Conservation (phyloP, 2,888 invertebrate genomes). For the Drosophila anomalata region DNA sequence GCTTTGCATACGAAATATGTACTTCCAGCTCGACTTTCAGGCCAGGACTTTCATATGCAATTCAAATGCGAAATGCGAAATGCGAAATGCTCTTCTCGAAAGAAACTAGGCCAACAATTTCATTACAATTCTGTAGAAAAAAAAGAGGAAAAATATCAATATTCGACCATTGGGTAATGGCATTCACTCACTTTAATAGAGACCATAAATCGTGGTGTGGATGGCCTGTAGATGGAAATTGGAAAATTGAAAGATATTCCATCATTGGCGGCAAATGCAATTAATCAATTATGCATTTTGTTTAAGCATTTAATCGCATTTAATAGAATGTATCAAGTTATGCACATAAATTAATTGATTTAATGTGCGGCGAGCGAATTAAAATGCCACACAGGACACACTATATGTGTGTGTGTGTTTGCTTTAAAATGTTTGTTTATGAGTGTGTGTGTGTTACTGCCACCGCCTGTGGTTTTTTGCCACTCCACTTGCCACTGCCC, state of each 20-base stretch:
- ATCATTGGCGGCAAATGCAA: constrained; percentile 19
- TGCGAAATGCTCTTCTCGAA: background rate
- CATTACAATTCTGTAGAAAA: background rate
- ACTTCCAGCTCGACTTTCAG: constrained; percentile 18
- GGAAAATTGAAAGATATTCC: constrained; percentile 28
- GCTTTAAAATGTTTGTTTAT: background rate
- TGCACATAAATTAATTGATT: constrained; percentile 67
- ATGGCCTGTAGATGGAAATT: background rate
- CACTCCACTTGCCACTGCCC: constrained; percentile 8
- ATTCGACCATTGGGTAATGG: background rate
- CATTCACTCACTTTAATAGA: constrained; percentile 36
- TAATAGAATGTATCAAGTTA: constrained; percentile 46
- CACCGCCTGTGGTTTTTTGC: constrained; percentile 39
- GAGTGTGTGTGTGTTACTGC: constrained; percentile 9
- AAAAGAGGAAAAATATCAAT: constrained; percentile 23
- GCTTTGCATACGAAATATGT: constrained; percentile 2
- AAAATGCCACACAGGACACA: constrained; percentile 42
- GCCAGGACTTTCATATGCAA: constrained; percentile 27
- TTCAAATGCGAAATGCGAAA: constrained; percentile 21
- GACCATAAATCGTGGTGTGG: constrained; percentile 25
- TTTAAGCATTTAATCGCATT: constrained; percentile 52
- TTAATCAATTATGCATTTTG: constrained; percentile 59
- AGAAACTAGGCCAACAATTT: constrained; percentile 25
- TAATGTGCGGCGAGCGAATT: constrained; percentile 52
- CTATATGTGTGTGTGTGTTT: background rate